phyloP scores from a whole-genome alignment of 2,797 vertebrate genomes.

The Gobionotothen gibberifrons region DNA sequence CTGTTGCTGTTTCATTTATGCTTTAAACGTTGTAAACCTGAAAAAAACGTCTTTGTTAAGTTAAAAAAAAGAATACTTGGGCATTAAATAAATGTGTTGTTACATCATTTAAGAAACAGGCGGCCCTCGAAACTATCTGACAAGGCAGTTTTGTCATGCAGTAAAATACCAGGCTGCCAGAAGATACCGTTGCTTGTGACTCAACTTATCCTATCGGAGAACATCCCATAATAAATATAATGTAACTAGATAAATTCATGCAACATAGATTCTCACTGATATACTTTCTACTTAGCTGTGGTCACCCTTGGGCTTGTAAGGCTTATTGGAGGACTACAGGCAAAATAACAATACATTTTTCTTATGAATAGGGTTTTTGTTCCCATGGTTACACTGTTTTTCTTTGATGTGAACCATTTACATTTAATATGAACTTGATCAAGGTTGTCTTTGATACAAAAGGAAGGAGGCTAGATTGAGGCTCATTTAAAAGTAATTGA shows the following conservation, averaged over 20 bases:
- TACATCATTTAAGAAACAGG: too few relatives aligned
- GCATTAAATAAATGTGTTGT: too few relatives aligned
- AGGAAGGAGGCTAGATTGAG: constrained; percentile 22
- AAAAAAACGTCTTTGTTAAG: too few relatives aligned
- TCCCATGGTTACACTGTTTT: constrained; percentile 34
- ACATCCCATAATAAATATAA: constrained; percentile 2
- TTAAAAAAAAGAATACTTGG: too few relatives aligned
- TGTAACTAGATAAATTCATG: constrained; percentile 8
- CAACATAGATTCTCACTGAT: constrained; percentile 13
- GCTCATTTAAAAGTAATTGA: constrained; percentile 48
- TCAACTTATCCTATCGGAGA: constrained; percentile 6
- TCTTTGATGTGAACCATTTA: constrained; percentile 44
- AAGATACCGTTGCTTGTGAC: background rate
- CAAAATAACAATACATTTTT: constrained; percentile 3
- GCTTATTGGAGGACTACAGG: constrained; percentile 22
- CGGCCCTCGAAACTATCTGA: too few relatives aligned
- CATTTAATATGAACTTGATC: constrained; percentile 45
- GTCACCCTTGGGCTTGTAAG: background rate
- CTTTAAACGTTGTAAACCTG: too few relatives aligned
- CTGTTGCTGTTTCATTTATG: too few relatives aligned
- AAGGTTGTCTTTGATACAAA: constrained; percentile 47
- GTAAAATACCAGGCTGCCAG: background rate
- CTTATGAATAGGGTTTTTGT: constrained; percentile 22
- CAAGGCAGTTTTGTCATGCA: too few relatives aligned
- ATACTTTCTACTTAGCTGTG: constrained; percentile 17